Evolutionary conservation across 2,797 vertebrate species (phyloP).

Genomic region (Pangasius krempfi): DNA sequence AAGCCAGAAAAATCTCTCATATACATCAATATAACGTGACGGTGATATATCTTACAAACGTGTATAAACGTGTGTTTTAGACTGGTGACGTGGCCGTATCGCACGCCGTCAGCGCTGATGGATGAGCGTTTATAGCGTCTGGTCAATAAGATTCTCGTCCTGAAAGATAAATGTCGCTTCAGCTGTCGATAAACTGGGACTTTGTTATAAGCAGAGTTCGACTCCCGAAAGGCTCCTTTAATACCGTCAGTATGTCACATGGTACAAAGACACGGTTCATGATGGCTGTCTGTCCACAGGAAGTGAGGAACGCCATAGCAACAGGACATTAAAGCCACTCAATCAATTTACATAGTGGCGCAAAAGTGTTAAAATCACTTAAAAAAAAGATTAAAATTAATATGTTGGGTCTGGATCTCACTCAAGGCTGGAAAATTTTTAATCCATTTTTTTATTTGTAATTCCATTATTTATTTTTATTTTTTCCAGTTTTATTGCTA

Average conservation of each 20-base stretch:
- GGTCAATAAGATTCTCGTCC: slow-evolving; percentile 53
- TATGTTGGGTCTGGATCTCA: background rate
- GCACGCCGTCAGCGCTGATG: slow-evolving; percentile 52
- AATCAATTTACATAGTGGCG: background rate
- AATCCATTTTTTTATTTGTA: background rate
- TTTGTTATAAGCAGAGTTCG: slow-evolving; percentile 27
- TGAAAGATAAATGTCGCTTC: slow-evolving; percentile 52
- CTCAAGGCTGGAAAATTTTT: background rate
- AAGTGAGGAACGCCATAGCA: background rate
- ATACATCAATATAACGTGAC: slow-evolving; percentile 32
- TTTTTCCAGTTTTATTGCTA: background rate
- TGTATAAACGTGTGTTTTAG: slow-evolving; percentile 30
- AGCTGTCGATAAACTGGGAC: slow-evolving; percentile 47
- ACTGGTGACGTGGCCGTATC: slow-evolving; percentile 42
- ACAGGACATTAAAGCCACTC: background rate
- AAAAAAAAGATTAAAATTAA: background rate
- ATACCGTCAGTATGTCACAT: slow-evolving; percentile 26
- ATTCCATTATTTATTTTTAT: background rate
- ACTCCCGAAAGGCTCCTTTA: slow-evolving; percentile 27
- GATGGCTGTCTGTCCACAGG: background rate
- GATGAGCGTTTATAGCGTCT: slow-evolving; percentile 40
- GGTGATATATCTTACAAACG: slow-evolving; percentile 32
- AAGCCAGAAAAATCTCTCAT: background rate
- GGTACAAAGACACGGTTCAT: slow-evolving; percentile 11
- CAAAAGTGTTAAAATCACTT: background rate